Evolutionary conservation across 2,888 invertebrate genomes (phyloP), one percentile per base, ranked within the genome.

Genomic region (Hydrotaea diabolus): DNA sequence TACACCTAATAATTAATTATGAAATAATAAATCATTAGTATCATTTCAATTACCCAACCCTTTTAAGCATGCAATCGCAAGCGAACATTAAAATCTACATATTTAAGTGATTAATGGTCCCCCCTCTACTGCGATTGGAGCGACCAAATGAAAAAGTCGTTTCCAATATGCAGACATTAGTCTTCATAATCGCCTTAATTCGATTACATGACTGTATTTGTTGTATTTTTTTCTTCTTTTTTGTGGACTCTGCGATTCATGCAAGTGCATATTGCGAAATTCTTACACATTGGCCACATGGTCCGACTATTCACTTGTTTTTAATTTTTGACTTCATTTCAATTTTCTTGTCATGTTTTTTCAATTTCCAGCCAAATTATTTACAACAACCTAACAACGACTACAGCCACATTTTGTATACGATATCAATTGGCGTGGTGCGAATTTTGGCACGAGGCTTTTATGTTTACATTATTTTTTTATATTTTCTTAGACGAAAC

Each of bases 381-480:
- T 8, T 21, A 69, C 69, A 39, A 17, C 39, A 43, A 17, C 46
- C 49, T 2, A 49, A 13, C 13, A 49, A 49, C 49, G 1, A n/a
- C 49, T 49, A 7, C 31, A 31, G n/a, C 7, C 31, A 31, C 2
- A 7, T 31, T 49, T 49, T 49, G 15, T 49, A 3, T n/a, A n/a
- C n/a, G n/a, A 49, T 62, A n/a, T 39, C 66, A 17, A 36, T 43
- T 21, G 66, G 46, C 43, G 46, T 2, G 46, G 69, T 69, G 69
- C 19, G 66, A 66, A 39, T 73, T 83, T 66, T 80, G 80, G 80
- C 83, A 83, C 80, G 80, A 83, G 83, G 57, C 76, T 76, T 72
- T 76, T 59, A 64, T 26, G 39, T 15, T 72, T 19, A 64, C 26
- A 66, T 39, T 73, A 57, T 13, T 23, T 64, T 31, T 31, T 31